Conservation (phyloP, 1,140 invertebrate genomes). For the Pseudomyrmex dendroicus region DNA sequence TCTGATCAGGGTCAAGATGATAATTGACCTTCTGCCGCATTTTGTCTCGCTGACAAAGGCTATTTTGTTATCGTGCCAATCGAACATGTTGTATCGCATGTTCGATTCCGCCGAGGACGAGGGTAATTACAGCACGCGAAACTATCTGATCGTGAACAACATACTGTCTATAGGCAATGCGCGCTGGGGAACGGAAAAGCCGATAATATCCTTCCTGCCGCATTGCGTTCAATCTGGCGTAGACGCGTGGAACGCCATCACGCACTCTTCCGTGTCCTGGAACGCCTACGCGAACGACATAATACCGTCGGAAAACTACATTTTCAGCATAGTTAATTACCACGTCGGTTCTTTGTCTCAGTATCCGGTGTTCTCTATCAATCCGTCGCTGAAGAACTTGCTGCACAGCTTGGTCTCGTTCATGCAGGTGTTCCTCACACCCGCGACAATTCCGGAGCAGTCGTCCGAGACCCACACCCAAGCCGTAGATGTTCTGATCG, state of each 20-base stretch:
- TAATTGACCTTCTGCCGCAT: constrained; percentile 87
- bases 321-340: constrained; percentile 87
- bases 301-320: constrained; percentile 93
- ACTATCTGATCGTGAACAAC: constrained; percentile 86
- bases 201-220: constrained; percentile 87
- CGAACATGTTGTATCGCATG: constrained; percentile 86
- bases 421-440: constrained; percentile 87
- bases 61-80: constrained; percentile 85
- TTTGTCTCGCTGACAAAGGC: constrained; percentile 87
- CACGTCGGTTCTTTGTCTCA: constrained; percentile 87
- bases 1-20: constrained; percentile 79
- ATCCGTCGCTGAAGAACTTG: constrained; percentile 89
- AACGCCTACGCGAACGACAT: constrained; percentile 91
- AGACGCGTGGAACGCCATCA: constrained; percentile 88
- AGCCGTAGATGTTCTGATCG: constrained; percentile 88
- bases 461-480: constrained; percentile 83
- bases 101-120: constrained; percentile 84
- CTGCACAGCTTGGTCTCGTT: constrained; percentile 89
- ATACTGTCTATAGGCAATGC: constrained; percentile 88
- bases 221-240: constrained; percentile 86
- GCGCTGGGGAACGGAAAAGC: constrained; percentile 85
- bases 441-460: constrained; percentile 84
- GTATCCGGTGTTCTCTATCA: constrained; percentile 87
- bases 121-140: constrained; percentile 84
- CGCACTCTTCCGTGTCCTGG: constrained; percentile 85